Percentiles rank a stretch among this genome's conserved stretches.
These are phyloP conservation scores for Pammene aurita DNA, from an alignment of 2,888 invertebrate genomes.

Conservation along the genomic window DNA sequence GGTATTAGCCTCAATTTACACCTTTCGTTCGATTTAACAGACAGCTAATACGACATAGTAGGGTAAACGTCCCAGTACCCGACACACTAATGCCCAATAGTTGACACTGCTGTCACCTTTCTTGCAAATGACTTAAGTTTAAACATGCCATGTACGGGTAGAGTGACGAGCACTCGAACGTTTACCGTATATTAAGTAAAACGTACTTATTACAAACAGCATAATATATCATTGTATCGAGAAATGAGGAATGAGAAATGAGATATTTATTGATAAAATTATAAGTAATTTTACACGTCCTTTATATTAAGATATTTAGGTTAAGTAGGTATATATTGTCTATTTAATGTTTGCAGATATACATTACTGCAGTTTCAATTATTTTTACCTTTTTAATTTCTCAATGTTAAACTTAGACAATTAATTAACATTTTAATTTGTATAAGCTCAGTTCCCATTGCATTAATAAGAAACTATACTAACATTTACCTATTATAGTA, in stretches of 20 bases:
- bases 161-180: no score
- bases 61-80: neutral
- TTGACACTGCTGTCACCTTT: no score
- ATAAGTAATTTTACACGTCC: no score
- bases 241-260: no score
- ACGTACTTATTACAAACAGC: no score
- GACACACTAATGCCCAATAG: no score
- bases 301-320: no score
- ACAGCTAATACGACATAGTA: constrained; percentile 4
- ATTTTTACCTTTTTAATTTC: neutral
- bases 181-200: no score
- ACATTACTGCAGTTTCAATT: no score
- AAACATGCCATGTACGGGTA: neutral
- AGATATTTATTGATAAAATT: no score
- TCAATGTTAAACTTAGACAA: constrained; percentile 1
- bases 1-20: constrained; percentile 23
- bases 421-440: neutral
- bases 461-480: neutral
- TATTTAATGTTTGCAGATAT: no score
- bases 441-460: neutral
- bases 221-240: neutral
- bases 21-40: constrained; percentile 16
- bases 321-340: no score
- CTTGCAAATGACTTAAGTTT: neutral
- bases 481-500: neutral